phyloP scores from a whole-genome alignment of 1,140 invertebrate species.

The Drosophila ercepeae region DNA sequence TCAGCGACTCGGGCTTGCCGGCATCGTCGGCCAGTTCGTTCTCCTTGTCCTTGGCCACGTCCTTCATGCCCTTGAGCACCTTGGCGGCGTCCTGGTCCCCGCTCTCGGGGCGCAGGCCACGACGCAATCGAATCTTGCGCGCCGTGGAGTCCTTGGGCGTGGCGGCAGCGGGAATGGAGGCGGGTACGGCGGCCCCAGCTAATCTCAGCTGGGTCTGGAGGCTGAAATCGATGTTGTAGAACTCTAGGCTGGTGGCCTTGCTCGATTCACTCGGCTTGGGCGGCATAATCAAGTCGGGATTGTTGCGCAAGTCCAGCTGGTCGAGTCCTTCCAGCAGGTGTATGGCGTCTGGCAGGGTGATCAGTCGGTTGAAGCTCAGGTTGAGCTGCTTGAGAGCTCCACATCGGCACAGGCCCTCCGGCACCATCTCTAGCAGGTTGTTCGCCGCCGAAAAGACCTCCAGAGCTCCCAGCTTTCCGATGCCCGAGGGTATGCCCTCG shows the following conservation, averaged over 20 bases:
- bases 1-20: slow-evolving; percentile 82
- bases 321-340: slow-evolving; percentile 96
- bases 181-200: slow-evolving; percentile 94
- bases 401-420: slow-evolving; percentile 98
- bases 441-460: slow-evolving; percentile 98
- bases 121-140: slow-evolving; percentile 93
- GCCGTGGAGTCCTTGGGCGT: slow-evolving; percentile 93
- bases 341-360: slow-evolving; percentile 98
- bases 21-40: slow-evolving; percentile 36
- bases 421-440: slow-evolving; percentile 99
- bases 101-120: slow-evolving; percentile 90
- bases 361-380: slow-evolving; percentile 95
- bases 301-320: slow-evolving; percentile 95
- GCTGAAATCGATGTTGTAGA: slow-evolving; percentile 99
- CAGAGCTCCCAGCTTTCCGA: slow-evolving; percentile 96
- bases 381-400: slow-evolving; percentile 97
- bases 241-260: slow-evolving; percentile 93
- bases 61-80: slow-evolving; percentile 98
- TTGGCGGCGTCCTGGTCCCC: slow-evolving; percentile 94
- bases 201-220: slow-evolving; percentile 96
- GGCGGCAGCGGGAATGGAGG: slow-evolving; percentile 87
- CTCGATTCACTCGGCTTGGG: slow-evolving; percentile 95
- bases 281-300: slow-evolving; percentile 98
- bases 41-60: slow-evolving; percentile 92
- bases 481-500: slow-evolving; percentile 98